Conservation (phyloP, 2,888 invertebrate genomes). For the Drosophila atroscutellata region DNA sequence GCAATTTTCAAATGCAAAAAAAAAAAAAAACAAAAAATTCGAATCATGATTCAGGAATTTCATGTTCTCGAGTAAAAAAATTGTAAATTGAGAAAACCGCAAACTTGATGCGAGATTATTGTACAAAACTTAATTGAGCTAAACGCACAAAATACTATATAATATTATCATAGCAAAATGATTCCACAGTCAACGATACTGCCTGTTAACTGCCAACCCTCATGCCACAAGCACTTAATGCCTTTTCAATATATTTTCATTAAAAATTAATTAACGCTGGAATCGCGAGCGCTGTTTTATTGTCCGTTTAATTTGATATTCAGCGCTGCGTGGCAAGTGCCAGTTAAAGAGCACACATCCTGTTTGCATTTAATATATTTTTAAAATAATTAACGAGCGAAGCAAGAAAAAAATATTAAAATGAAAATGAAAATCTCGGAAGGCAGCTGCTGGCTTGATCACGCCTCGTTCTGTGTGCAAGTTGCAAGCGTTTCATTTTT, state of each 20-base stretch:
- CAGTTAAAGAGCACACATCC: conserved; percentile 26
- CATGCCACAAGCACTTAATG: conserved; percentile 57
- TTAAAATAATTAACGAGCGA: conserved; percentile 64
- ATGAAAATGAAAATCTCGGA: not conserved
- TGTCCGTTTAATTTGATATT: conserved; percentile 72
- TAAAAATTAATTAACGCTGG: conserved; percentile 71
- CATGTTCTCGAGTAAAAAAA: not conserved
- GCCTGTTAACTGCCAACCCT: too few species aligned
- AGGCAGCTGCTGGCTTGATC: not conserved
- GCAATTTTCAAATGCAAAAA: not conserved
- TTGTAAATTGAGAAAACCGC: not conserved
- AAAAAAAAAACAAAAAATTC: not conserved
- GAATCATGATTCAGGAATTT: not conserved
- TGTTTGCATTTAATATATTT: conserved; percentile 54
- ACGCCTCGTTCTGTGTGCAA: not conserved
- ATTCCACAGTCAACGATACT: not conserved
- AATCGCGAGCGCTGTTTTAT: conserved; percentile 52
- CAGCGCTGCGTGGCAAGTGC: conserved; percentile 33
- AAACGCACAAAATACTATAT: not conserved
- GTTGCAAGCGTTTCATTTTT: conserved; percentile 9
- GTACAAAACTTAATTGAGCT: not conserved
- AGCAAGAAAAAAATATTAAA: not conserved
- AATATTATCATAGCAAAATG: conserved; percentile 13
- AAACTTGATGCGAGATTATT: not conserved
- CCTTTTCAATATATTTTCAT: conserved; percentile 73